A percentile compares a stretch with the other conserved stretches of the same genome.
phyloP scores from a whole-genome alignment of 2,113 vertebrate species.

The Neomonachus schauinslandi region DNA sequence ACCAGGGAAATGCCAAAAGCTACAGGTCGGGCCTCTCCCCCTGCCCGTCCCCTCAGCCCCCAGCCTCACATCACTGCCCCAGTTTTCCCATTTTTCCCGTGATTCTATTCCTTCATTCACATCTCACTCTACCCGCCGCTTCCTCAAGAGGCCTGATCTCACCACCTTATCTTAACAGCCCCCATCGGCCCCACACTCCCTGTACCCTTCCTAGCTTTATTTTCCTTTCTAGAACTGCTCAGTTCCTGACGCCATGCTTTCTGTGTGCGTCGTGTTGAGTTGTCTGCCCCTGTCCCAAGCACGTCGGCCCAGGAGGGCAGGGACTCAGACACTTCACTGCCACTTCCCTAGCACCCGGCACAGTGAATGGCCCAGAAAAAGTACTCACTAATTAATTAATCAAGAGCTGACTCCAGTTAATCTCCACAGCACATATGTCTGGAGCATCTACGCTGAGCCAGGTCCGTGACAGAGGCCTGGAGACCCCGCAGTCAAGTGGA shows the following conservation, averaged over 20 bases:
- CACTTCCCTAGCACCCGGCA: background rate
- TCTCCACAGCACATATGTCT: background rate
- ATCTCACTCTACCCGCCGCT: background rate
- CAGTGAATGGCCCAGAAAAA: background rate
- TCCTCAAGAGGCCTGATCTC: background rate
- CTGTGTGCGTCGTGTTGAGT: background rate
- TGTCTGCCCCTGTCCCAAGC: background rate
- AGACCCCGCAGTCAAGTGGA: background rate
- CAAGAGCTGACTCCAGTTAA: background rate
- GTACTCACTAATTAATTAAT: background rate
- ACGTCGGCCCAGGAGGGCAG: background rate
- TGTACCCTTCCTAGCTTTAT: background rate
- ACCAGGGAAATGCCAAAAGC: background rate
- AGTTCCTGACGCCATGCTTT: background rate
- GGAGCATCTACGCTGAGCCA: background rate
- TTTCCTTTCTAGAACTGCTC: background rate
- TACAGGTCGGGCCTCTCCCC: background rate
- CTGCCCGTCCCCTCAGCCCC: rapidly evolving
- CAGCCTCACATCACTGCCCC: rapidly evolving
- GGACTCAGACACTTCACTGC: background rate
- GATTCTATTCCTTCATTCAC: background rate
- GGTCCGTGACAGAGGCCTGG: background rate
- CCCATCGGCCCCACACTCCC: rapidly evolving
- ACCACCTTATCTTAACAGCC: background rate
- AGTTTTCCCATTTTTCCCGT: background rate